phyloP scores from a whole-genome alignment of 2,797 vertebrate species.

The Cichlasoma orientale region DNA sequence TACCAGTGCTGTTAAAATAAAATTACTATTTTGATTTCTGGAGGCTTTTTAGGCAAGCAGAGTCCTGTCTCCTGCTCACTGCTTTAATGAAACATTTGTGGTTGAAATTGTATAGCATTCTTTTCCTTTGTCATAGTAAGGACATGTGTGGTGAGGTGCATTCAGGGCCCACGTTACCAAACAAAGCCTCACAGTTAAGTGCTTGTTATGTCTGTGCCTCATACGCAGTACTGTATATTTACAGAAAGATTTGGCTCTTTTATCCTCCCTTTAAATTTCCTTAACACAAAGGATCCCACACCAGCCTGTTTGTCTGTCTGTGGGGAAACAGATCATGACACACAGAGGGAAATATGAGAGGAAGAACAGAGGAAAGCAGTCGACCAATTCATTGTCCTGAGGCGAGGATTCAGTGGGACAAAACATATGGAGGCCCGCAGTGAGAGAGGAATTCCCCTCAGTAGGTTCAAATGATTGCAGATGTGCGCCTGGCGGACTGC shows the following conservation, averaged over 20 bases:
- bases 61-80: neutral
- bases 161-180: constrained; percentile 38
- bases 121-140: constrained; percentile 28
- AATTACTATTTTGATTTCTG: constrained; percentile 40
- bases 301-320: constrained; percentile 57
- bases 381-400: constrained; percentile 64
- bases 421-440: constrained; percentile 50
- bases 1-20: constrained; percentile 20
- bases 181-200: constrained; percentile 22
- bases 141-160: constrained; percentile 37
- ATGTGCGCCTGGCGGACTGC: constrained; percentile 72
- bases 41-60: neutral
- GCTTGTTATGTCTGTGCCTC: constrained; percentile 63
- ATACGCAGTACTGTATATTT: constrained; percentile 33
- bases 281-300: constrained; percentile 56
- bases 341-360: constrained; percentile 57
- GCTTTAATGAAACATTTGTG: constrained; percentile 30
- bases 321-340: constrained; percentile 59
- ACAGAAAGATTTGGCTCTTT: constrained; percentile 41
- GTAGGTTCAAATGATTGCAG: constrained; percentile 74
- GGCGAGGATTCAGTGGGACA: constrained; percentile 51
- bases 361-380: constrained; percentile 58
- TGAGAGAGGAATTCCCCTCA: constrained; percentile 76
- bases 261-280: constrained; percentile 49
- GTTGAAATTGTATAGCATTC: constrained; percentile 16